phyloP scores from a whole-genome alignment of 2,888 invertebrate species.

The Drosophila nr. perissopoda region DNA sequence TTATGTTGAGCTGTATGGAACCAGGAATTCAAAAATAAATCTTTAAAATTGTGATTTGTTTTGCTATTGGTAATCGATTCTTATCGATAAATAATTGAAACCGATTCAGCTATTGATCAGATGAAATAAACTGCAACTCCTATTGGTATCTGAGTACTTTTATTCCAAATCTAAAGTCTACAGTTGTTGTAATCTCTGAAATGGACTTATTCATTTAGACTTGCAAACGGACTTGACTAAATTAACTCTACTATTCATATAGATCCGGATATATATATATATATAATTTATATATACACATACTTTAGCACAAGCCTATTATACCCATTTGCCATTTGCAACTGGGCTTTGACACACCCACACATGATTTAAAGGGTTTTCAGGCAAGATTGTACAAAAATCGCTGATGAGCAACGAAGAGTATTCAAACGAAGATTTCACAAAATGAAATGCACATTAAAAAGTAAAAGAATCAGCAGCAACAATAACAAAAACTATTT shows the following conservation, averaged over 20 bases:
- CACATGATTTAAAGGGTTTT: slow-evolving; percentile 12
- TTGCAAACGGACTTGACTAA: background rate
- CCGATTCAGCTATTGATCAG: too few species aligned
- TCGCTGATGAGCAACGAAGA: slow-evolving; percentile 12
- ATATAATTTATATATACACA: too few species aligned
- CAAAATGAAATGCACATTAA: background rate
- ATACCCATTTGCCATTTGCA: background rate
- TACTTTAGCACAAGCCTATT: background rate
- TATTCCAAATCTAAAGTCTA: too few species aligned
- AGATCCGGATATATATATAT: too few species aligned
- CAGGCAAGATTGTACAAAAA: slow-evolving; percentile 14
- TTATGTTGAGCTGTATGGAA: background rate
- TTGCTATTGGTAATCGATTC: too few species aligned
- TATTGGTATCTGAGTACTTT: too few species aligned
- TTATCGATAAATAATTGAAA: too few species aligned
- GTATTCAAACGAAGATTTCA: slow-evolving; percentile 15
- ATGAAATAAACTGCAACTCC: too few species aligned
- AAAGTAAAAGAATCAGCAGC: background rate
- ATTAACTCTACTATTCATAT: background rate
- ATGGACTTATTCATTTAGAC: too few species aligned
- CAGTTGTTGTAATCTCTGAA: too few species aligned
- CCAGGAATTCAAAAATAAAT: background rate
- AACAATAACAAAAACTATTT: slow-evolving; percentile 10
- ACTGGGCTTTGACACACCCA: slow-evolving; percentile 11
- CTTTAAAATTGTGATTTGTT: background rate